phyloP scores from a whole-genome alignment of 2,113 vertebrate species.

The Grammomys surdaster region DNA sequence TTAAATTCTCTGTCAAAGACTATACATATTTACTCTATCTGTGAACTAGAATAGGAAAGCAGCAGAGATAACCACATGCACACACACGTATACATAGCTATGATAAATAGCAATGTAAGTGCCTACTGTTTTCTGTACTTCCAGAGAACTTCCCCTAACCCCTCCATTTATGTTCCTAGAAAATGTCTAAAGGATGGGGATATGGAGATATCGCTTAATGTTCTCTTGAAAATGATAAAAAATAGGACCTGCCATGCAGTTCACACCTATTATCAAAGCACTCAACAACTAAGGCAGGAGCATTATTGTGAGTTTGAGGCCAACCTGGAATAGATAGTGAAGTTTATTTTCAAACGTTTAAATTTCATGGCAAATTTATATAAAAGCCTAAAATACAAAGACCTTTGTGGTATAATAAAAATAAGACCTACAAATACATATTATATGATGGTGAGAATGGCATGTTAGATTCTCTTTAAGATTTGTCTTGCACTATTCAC shows the following conservation, averaged over 20 bases:
- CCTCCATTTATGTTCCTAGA: background rate
- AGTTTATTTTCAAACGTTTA: conserved; percentile 38
- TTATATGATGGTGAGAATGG: background rate
- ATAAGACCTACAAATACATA: background rate
- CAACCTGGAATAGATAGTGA: background rate
- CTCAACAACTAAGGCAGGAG: background rate
- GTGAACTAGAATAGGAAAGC: conserved; percentile 3
- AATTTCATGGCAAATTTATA: conserved; percentile 14
- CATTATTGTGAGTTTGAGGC: background rate
- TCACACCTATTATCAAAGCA: background rate
- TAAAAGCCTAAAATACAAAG: background rate
- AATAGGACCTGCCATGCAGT: background rate
- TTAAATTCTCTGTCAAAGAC: conserved; percentile 50
- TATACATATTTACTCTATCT: background rate
- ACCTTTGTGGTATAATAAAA: background rate
- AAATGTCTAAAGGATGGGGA: background rate
- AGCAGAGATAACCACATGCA: background rate
- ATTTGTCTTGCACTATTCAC: background rate
- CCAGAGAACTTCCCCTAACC: background rate
- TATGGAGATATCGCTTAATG: background rate
- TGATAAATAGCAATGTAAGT: background rate
- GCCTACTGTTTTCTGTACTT: conserved; percentile 19
- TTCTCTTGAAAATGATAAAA: background rate
- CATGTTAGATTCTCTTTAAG: background rate
- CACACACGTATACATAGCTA: background rate